A percentile compares a stretch with the other conserved stretches of the same genome.
phyloP scores from a whole-genome alignment of 92 coral and sea anemone species.

The Zoanthus gigantus region DNA sequence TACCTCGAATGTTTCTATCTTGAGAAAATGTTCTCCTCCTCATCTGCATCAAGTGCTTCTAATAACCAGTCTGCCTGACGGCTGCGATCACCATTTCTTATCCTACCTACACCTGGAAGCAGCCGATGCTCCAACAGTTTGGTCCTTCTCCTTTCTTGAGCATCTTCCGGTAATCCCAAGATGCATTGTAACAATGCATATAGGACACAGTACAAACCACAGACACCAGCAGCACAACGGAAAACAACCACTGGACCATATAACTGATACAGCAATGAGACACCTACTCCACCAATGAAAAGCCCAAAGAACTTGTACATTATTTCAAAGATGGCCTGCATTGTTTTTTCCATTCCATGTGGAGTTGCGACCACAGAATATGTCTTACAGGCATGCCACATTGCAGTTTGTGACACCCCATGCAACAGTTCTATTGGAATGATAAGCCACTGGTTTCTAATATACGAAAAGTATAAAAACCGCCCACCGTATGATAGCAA shows the following conservation, averaged over 20 bases:
- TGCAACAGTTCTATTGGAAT: conserved; percentile 89
- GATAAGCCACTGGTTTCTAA: conserved; percentile 71
- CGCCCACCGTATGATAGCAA: conserved; percentile 82
- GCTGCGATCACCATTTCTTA: conserved; percentile 44
- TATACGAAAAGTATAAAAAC: conserved; percentile 84
- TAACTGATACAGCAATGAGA: conserved; percentile 82
- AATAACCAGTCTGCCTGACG: conserved; percentile 90
- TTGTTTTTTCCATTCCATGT: conserved; percentile 88
- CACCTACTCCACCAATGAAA: conserved; percentile 88
- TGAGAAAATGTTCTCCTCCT: conserved; percentile 76
- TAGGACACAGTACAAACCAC: conserved; percentile 82
- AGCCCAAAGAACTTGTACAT: conserved; percentile 88
- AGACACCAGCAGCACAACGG: conserved; percentile 95
- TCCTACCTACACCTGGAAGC: conserved; percentile 62
- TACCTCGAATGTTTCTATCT: conserved; percentile 43
- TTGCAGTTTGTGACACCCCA: conserved; percentile 83
- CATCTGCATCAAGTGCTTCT: conserved; percentile 95
- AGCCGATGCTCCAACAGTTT: conserved; percentile 72
- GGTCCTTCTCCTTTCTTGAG: conserved; percentile 66
- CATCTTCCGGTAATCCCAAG: conserved; percentile 79
- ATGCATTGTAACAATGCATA: conserved; percentile 86
- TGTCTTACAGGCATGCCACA: conserved; percentile 84
- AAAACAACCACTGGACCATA: conserved; percentile 89
- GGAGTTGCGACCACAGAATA: conserved; percentile 83
- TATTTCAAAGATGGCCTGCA: conserved; percentile 79